These are phyloP conservation scores for Nomia melanderi DNA, from an alignment of 1,140 invertebrate species.

Conservation along the genomic window DNA sequence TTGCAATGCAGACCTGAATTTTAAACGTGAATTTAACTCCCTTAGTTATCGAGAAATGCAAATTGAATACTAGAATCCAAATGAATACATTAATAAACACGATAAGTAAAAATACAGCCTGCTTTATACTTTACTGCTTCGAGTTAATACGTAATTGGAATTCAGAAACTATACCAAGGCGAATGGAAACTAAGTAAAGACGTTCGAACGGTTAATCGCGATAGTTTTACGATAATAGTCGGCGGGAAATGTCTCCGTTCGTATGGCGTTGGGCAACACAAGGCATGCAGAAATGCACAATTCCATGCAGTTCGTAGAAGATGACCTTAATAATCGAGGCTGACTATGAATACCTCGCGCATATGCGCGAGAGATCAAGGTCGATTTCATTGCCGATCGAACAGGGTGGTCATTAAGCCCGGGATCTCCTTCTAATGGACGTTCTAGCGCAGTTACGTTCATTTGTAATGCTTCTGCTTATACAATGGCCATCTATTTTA, in stretches of 20 bases:
- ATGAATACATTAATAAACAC: too few species aligned
- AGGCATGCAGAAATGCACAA: conserved; percentile 7
- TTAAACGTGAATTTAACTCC: too few species aligned
- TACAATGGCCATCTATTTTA: conserved; percentile 21
- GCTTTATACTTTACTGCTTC: too few species aligned
- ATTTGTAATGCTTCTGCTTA: conserved; percentile 27
- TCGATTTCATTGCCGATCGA: conserved; percentile 51
- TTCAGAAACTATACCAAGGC: too few species aligned
- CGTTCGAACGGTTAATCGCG: background rate
- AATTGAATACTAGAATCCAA: too few species aligned
- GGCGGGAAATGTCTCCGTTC: conserved; percentile 7
- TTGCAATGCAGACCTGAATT: too few species aligned
- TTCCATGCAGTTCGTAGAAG: conserved; percentile 49
- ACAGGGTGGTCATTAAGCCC: conserved; percentile 44
- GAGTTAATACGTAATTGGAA: too few species aligned
- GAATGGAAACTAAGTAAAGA: background rate
- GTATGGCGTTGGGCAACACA: background rate
- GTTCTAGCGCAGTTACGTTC: conserved; percentile 23
- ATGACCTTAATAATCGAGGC: conserved; percentile 56
- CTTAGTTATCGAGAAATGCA: too few species aligned
- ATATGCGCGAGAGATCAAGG: conserved; percentile 53
- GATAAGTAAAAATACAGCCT: too few species aligned
- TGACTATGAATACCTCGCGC: conserved; percentile 54
- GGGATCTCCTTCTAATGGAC: conserved; percentile 42
- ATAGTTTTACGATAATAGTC: background rate